Conservation (phyloP, 2,888 invertebrate species). For the Andrena marginata region DNA sequence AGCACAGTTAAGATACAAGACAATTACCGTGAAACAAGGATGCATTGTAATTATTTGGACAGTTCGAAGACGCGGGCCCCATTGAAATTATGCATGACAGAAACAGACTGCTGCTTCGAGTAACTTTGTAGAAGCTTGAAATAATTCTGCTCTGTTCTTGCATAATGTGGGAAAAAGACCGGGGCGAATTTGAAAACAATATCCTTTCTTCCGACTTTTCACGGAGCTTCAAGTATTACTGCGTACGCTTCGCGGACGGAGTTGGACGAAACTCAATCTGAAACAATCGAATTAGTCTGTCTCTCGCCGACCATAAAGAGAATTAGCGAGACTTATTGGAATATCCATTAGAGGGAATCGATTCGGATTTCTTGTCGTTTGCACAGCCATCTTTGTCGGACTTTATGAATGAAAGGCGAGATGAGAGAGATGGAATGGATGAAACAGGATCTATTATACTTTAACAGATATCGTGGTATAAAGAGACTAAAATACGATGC, state of each 20-base stretch:
- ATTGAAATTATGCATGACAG: too few species aligned
- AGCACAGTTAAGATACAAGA: constrained; percentile 15
- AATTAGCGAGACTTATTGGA: constrained; percentile 43
- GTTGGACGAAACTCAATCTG: constrained; percentile 36
- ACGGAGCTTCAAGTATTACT: neutral
- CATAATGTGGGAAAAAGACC: neutral
- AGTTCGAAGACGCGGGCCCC: too few species aligned
- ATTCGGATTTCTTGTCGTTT: constrained; percentile 32
- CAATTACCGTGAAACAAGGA: constrained; percentile 14
- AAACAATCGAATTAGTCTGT: constrained; percentile 45
- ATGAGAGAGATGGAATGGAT: neutral
- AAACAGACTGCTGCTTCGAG: too few species aligned
- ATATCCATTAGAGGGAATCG: constrained; percentile 53
- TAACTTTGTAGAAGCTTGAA: too few species aligned
- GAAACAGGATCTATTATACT: neutral
- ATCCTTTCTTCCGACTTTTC: neutral
- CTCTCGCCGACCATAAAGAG: constrained; percentile 38
- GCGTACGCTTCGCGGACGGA: neutral
- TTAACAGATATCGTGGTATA: neutral
- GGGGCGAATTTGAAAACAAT: neutral
- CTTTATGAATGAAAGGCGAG: constrained; percentile 38
- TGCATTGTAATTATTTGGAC: constrained; percentile 12
- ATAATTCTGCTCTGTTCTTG: too few species aligned
- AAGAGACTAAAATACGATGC: neutral
- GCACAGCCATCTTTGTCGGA: constrained; percentile 44